Conservation (phyloP, 2,888 invertebrate species). For the Leucoptera coffeella region DNA sequence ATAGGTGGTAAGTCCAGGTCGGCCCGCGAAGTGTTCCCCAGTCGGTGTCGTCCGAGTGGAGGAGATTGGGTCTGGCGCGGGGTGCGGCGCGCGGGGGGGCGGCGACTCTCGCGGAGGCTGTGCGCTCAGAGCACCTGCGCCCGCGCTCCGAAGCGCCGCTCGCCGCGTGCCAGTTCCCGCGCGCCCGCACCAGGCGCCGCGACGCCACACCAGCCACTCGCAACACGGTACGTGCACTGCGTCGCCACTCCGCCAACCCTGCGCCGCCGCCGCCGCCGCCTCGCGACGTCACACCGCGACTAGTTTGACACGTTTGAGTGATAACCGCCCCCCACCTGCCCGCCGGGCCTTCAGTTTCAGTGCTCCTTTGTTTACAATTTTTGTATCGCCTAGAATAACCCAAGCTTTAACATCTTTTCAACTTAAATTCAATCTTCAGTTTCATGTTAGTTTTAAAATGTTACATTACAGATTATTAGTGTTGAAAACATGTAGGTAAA, state of each 20-base stretch:
- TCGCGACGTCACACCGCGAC: slow-evolving; percentile 25
- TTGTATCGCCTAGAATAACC: no score
- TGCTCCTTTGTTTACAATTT: slow-evolving; percentile 45
- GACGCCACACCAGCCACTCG: slow-evolving; percentile 39
- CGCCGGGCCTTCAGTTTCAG: slow-evolving; percentile 37
- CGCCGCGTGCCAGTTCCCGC: slow-evolving; percentile 41
- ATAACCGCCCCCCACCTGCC: slow-evolving; percentile 30
- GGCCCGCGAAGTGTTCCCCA: slow-evolving; percentile 50
- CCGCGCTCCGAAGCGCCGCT: slow-evolving; percentile 55
- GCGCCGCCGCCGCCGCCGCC: slow-evolving; percentile 17
- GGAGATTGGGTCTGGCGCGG: slow-evolving; percentile 12
- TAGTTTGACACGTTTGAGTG: slow-evolving; percentile 47
- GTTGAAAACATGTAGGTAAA: no score
- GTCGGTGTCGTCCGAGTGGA: slow-evolving; percentile 31
- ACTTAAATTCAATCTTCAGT: no score
- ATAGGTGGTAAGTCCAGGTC: background rate
- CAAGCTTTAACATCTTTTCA: no score
- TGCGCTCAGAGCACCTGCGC: slow-evolving; percentile 68
- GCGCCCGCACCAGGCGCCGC: slow-evolving; percentile 26
- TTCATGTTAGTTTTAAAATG: background rate
- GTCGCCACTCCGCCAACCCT: slow-evolving; percentile 40
- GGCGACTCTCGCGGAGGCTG: slow-evolving; percentile 47
- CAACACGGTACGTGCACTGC: slow-evolving; percentile 46
- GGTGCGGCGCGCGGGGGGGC: slow-evolving; percentile 27
- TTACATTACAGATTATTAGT: no score